Evolutionary conservation across 2,113 vertebrate genomes (phyloP), one percentile per base, ranked within the genome.

Genomic region (Paedocypris sp.): DNA sequence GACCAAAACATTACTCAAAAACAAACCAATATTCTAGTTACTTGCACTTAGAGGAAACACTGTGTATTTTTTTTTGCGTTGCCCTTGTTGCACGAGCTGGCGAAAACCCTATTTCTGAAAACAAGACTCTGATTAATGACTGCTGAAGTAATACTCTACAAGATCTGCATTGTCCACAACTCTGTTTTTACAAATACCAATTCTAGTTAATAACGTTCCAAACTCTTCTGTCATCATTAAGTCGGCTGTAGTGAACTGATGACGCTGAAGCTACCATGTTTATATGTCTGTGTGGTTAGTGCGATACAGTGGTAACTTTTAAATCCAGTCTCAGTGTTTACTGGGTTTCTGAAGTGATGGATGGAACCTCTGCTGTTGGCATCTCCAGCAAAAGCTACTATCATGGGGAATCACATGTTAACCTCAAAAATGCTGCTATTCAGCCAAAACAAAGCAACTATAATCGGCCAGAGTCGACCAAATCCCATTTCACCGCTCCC

Each of bases 401-500:
- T 56, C 56, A 16, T 10, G 29, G 53, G 64, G 64, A 67, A 58
- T 62, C 50, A 50, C 46, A 57, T 60, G 49, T 63, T 54, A 68
- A 72, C 59, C 63, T 69, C 59, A 73, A 59, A 73, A 75, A 70
- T 68, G 52, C 45, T 35, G 18, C 15, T 18, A 16, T 32, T 11
- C 42, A 56, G 73, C 70, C 73, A 75, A 75, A 59, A 57, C 59
- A 67, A 72, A 75, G 69, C 58, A 58, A 20, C 43, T 11, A 19
- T 69, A 58, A 67, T 69, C 48, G 53, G 20, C 45, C 58, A 29
- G 60, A 26, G 62, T 61, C 66, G 43, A 51, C 45, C 60, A 58
- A 67, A 64, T 57, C 53, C 60, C 49, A 52, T 36, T 54, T 52
- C 46, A 58, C 51, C 16, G 33, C 53, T 50, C 67, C 39, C 29